phyloP scores from a whole-genome alignment of 2,888 invertebrate species.

The Eudasyphora cyanicolor region DNA sequence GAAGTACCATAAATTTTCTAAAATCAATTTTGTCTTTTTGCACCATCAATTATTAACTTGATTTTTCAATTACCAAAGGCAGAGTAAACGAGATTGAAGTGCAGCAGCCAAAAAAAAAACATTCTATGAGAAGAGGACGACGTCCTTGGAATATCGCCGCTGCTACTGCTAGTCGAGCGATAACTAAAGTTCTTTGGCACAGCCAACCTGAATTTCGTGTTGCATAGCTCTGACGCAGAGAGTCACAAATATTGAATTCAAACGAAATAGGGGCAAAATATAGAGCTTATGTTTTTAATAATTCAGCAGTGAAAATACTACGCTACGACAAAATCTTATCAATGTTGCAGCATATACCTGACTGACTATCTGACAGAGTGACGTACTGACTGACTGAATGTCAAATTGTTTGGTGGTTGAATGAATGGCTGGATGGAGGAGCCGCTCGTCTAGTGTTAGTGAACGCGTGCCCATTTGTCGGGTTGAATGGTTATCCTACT shows the following conservation, averaged over 20 bases:
- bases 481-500: neutral
- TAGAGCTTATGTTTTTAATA: slow-evolving; percentile 52
- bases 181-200: neutral
- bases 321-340: slow-evolving; percentile 51
- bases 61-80: slow-evolving; percentile 30
- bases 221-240: neutral
- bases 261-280: slow-evolving; percentile 9
- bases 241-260: slow-evolving; percentile 26
- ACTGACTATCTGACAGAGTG: slow-evolving; percentile 19
- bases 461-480: neutral
- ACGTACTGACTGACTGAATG: neutral
- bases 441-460: too few relatives aligned
- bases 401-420: too few relatives aligned
- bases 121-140: neutral
- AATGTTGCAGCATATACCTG: slow-evolving; percentile 58
- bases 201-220: slow-evolving; percentile 1
- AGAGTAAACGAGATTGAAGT: neutral
- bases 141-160: neutral
- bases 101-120: neutral
- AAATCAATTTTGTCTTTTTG: slow-evolving; percentile 27
- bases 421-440: neutral
- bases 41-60: slow-evolving; percentile 33
- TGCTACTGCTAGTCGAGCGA: neutral
- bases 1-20: slow-evolving; percentile 15
- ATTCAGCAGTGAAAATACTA: slow-evolving; percentile 33